Evolutionary conservation across 2,888 invertebrate species (phyloP), one percentile per base, ranked within the genome.

Genomic region (Apodemia mormo): DNA sequence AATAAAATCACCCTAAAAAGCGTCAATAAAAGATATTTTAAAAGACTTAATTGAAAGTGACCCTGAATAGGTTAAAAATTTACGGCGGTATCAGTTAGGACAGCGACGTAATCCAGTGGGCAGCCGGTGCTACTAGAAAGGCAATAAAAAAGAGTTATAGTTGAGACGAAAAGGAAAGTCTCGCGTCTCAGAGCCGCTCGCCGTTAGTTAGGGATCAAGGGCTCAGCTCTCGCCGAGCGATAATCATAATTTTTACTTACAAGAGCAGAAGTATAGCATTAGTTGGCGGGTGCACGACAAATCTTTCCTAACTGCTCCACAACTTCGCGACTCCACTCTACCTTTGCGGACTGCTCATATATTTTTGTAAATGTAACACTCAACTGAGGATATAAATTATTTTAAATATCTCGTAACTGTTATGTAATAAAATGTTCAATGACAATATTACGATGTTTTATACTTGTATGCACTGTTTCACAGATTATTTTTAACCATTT

Each of bases 131-230:
- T 86, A 80, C 82, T 58, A 82, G 82, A 79, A 78, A 79, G 82
- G 92, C 91, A 93, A 94, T 94, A 94, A 94, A 94, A 93, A 93
- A 93, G 94, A 94, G 93, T 94, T 94, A 94, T 93, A 91, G 93
- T 90, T 87, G 77, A 83, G 86, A 88, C 89, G 92, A 92, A 92
- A 92, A 92, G 89, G 90, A 91, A 92, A 92, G 92, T 92, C 89
- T 80, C 82, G 81, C 81, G 86, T 86, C 88, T 85, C 82, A 77
- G 81, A 80, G 80, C 78, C 78, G 79, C 81, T 78, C 78, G 85
- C 90, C 91, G 91, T 90, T 92, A 92, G 91, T 90, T 88, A 84
- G 82, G 92, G 93, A 90, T 93, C 91, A 93, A 92, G 84, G 85
- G 93, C 86, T 92, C 91, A 90, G 85, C 81, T 84, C 89, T 82